phyloP scores from a whole-genome alignment of 2,797 vertebrate species.

The Enteromius viviparus region DNA sequence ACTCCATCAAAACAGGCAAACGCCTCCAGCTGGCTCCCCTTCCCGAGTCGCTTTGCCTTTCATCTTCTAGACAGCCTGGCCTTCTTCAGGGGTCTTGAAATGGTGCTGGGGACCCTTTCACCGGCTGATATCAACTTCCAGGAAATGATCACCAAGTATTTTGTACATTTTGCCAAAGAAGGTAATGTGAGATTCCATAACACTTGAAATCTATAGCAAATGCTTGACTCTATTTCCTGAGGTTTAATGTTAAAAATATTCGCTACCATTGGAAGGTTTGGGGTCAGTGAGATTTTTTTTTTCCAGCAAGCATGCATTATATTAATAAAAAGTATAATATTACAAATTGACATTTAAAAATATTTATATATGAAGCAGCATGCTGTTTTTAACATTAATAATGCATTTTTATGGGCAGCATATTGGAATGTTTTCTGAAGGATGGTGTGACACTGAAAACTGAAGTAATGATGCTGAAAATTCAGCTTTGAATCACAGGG shows the following conservation, averaged over 20 bases:
- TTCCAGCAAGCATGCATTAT: too few relatives aligned
- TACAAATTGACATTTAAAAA: too few relatives aligned
- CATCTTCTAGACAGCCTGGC: constrained; percentile 72
- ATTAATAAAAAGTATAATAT: not conserved
- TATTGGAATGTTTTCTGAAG: not conserved
- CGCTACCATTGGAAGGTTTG: not conserved
- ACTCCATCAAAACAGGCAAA: constrained; percentile 67
- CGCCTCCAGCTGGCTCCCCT: constrained; percentile 46
- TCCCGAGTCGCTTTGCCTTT: constrained; percentile 76
- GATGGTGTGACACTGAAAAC: not conserved
- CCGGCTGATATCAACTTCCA: constrained; percentile 69
- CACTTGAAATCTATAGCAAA: not conserved
- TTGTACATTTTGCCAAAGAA: constrained; percentile 75
- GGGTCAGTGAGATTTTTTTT: not conserved
- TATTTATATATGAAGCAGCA: not conserved
- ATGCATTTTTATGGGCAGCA: not conserved
- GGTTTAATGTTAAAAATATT: not conserved
- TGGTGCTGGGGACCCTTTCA: constrained; percentile 59
- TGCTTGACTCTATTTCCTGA: not conserved
- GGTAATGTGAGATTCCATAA: constrained; percentile 60
- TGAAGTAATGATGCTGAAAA: not conserved
- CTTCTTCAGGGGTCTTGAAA: constrained; percentile 72
- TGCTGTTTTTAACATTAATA: not conserved
- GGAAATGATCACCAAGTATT: constrained; percentile 67
- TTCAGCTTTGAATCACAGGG: not conserved